phyloP scores from a whole-genome alignment of 2,797 vertebrate genomes.

The Psittacula derbiana region DNA sequence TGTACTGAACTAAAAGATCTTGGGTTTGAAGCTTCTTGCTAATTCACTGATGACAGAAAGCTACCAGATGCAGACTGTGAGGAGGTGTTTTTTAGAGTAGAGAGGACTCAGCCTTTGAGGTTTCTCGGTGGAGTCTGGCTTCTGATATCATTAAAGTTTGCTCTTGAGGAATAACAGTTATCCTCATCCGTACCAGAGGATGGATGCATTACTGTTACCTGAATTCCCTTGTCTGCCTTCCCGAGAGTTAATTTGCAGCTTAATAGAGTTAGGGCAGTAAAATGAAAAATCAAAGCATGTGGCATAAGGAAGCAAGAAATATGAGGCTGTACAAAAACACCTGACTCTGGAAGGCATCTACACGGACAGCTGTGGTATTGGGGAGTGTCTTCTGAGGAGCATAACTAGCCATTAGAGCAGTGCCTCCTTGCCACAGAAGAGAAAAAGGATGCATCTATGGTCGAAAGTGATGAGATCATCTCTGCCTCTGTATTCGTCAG shows the following conservation, averaged over 20 bases:
- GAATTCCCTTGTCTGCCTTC: neutral
- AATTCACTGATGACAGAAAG: neutral
- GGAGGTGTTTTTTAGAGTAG: neutral
- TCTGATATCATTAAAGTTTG: neutral
- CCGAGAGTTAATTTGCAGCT: neutral
- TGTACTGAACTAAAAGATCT: neutral
- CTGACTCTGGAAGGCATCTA: neutral
- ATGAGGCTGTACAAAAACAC: neutral
- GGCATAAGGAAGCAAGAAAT: neutral
- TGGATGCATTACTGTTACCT: neutral
- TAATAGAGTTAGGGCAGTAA: neutral
- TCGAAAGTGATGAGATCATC: neutral
- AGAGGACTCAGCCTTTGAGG: neutral
- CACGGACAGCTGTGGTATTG: neutral
- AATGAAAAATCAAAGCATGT: neutral
- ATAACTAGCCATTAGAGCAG: accelerated
- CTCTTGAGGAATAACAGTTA: neutral
- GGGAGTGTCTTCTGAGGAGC: neutral
- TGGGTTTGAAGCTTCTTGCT: neutral
- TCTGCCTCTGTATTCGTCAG: neutral
- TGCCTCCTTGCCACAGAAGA: neutral
- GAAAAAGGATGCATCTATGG: neutral
- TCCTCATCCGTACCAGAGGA: neutral
- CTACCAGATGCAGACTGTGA: neutral
- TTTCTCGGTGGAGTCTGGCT: neutral